Base-by-base conservation (phyloP, 2,888 invertebrate species). In the Empis livida region DNA sequence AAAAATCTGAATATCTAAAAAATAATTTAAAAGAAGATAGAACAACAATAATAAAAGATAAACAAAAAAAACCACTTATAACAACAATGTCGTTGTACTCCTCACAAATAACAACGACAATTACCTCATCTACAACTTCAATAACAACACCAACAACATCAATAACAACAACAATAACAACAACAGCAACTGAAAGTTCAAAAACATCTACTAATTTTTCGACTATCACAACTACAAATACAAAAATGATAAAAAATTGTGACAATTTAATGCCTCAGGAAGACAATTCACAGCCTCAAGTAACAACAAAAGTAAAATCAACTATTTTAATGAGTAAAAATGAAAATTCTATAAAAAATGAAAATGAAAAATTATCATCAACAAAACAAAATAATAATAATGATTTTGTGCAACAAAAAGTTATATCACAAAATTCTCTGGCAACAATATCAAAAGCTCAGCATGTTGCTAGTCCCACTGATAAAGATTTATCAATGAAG, bases 131-230 rank as follows among this genome's bases (percentile, higher is more conserved):
- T 16, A 4, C 37, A 43, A 32, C 32, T 32, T 45, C 48, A 44
- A 35, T 45, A 45, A 42, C 47, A 47, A 9, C 32, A 9, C 15
- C 35, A 46, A 46, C n/a, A 41, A 27, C 38, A 27, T 13, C 43
- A 35, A 13, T 42, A 43, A 37, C 32, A 38, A 49, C 48, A 44
- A 37, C 48, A 47, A 39, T 47, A 47, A 44, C 41, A 41, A 40
- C 48, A 42, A 39, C 48, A 32, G 41, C 16, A 42, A 32, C 40
- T 47, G 10, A 42, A 49, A 49, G 5, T 13, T 5, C n/a, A n/a
- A 35, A 13, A n/a, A 35, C 35, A 2, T n/a, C 5, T 13, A 35
- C 2, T n/a, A 13, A 13, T 32, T 5, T 32, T 32, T 13, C 32
- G n/a, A n/a, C n/a, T 32, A 32, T 32, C 32, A n/a, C n/a, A n/a